Percentiles rank a stretch among this genome's conserved stretches.
These are phyloP conservation scores for Melanotaenia maccullochi DNA, from an alignment of 2,797 vertebrate species.

Conservation along the genomic window DNA sequence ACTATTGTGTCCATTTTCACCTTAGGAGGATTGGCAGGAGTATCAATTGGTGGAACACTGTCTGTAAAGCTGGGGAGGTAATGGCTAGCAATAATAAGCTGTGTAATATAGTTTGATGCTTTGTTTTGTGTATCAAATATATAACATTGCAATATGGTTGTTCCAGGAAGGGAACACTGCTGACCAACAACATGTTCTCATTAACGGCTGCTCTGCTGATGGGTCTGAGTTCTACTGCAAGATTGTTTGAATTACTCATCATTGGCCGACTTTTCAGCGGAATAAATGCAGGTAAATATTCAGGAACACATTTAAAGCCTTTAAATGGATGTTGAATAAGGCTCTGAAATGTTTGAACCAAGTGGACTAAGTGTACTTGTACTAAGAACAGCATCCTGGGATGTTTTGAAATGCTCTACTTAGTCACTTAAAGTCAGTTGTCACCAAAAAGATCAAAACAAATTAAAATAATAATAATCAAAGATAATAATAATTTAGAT, in stretches of 20 bases:
- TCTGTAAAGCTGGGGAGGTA: conserved; percentile 87
- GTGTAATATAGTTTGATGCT: not conserved
- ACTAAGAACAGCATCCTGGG: no score
- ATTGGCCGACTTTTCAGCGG: conserved; percentile 87
- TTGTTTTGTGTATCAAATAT: not conserved
- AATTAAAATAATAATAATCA: not conserved
- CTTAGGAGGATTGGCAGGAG: conserved; percentile 87
- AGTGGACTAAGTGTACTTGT: no score
- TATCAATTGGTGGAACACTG: conserved; percentile 82
- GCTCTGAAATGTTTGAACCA: no score
- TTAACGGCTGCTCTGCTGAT: conserved; percentile 86
- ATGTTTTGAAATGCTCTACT: no score
- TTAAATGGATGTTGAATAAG: no score
- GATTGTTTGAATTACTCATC: conserved; percentile 88
- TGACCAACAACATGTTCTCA: conserved; percentile 87
- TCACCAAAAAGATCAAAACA: not conserved
- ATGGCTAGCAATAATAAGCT: not conserved
- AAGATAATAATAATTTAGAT: not conserved
- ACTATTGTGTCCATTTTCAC: conserved; percentile 89
- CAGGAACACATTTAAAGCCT: not conserved
- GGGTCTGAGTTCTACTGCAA: conserved; percentile 85
- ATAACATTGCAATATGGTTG: not conserved
- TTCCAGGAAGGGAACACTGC: conserved; percentile 87
- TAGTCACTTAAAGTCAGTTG: no score
- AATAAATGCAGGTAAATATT: conserved; percentile 87